These are phyloP conservation scores for Troglohyphantes excavatus DNA, from an alignment of 2,888 invertebrate genomes.

Conservation along the genomic window DNA sequence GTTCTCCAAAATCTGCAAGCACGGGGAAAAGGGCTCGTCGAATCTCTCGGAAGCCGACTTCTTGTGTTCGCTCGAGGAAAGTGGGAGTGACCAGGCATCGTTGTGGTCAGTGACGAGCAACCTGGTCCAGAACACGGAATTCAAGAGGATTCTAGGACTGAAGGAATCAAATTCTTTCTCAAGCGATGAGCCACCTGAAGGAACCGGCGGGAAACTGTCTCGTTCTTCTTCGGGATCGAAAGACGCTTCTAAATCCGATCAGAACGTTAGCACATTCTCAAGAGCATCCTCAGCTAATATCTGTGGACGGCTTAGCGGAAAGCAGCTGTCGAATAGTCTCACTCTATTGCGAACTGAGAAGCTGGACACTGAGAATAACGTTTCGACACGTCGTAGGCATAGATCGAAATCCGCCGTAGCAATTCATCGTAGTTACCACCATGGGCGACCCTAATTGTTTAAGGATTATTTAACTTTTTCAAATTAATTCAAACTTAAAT, in stretches of 20 bases:
- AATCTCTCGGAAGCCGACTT: constrained; percentile 61
- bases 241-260: constrained; percentile 68
- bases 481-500: no score
- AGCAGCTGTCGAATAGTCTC: constrained; percentile 69
- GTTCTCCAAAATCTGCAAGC: constrained; percentile 47
- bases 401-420: constrained; percentile 73
- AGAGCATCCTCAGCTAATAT: constrained; percentile 51
- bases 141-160: constrained; percentile 55
- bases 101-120: constrained; percentile 63
- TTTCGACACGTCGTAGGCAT: constrained; percentile 49
- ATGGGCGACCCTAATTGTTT: constrained; percentile 33
- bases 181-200: constrained; percentile 68
- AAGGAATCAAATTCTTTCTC: constrained; percentile 76
- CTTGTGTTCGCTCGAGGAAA: constrained; percentile 51
- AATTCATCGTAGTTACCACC: constrained; percentile 61
- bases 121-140: constrained; percentile 57
- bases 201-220: constrained; percentile 48
- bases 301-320: constrained; percentile 58
- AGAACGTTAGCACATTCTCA: constrained; percentile 33
- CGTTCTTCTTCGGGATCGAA: constrained; percentile 72
- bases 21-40: constrained; percentile 24
- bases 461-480: no score
- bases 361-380: constrained; percentile 55
- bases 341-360: constrained; percentile 65
- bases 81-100: constrained; percentile 40